Evolutionary conservation across 64 coral and sea anemone species (phyloP).

Genomic region (Montipora capricornis): DNA sequence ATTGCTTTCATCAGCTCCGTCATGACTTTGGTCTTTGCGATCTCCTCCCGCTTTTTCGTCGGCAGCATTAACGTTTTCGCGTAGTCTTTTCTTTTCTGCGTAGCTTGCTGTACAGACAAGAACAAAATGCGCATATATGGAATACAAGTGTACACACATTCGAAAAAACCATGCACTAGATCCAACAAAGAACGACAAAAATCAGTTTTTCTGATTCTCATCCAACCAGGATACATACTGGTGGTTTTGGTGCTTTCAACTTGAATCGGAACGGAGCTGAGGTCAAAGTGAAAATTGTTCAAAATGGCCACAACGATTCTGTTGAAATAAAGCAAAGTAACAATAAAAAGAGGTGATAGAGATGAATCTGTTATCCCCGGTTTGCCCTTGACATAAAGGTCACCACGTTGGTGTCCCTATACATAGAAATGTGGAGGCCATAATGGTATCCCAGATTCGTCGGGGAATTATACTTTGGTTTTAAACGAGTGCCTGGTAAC

Average conservation of each 20-base stretch:
- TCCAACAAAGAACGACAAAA: too few species aligned
- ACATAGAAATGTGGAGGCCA: too few species aligned
- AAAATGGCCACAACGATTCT: slow-evolving; percentile 91
- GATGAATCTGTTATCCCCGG: too few species aligned
- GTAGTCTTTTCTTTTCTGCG: neutral
- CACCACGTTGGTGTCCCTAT: too few species aligned
- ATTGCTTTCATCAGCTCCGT: neutral
- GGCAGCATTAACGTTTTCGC: neutral
- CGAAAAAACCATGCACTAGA: too few species aligned
- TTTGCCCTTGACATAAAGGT: too few species aligned
- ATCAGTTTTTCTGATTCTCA: too few species aligned
- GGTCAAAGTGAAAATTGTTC: slow-evolving; percentile 91
- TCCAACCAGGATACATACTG: neutral
- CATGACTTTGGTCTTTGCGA: neutral
- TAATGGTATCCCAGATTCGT: too few species aligned
- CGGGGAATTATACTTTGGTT: too few species aligned
- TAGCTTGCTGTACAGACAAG: neutral
- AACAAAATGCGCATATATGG: neutral
- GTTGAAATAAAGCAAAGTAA: neutral
- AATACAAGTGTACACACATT: too few species aligned
- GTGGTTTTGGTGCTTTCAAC: neutral
- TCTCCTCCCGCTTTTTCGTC: neutral
- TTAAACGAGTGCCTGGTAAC: too few species aligned
- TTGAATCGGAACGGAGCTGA: slow-evolving; percentile 49
- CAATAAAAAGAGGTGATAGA: too few species aligned